These are phyloP conservation scores for Temnothorax unifasciatus DNA, from an alignment of 2,888 invertebrate genomes.

Conservation along the genomic window DNA sequence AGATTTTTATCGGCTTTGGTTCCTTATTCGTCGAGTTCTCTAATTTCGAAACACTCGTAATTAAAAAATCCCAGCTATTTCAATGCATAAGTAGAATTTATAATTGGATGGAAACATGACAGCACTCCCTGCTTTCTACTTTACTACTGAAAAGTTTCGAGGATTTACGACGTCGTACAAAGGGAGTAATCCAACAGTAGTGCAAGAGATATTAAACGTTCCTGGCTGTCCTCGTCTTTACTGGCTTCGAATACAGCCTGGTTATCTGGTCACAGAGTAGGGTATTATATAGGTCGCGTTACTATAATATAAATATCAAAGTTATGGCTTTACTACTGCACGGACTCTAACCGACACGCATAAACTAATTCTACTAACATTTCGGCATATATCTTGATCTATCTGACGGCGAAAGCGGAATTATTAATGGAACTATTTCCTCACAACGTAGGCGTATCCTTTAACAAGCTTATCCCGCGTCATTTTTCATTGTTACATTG, in stretches of 20 bases:
- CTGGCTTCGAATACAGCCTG: constrained; percentile 10
- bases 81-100: constrained; percentile 18
- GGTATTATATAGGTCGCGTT: constrained; percentile 16
- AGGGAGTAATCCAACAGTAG: constrained; percentile 43
- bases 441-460: constrained; percentile 10
- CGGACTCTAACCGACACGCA: constrained; percentile 7
- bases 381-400: constrained; percentile 37
- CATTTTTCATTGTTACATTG: constrained; percentile 26
- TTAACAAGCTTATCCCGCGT: constrained; percentile 5
- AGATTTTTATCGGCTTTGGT: neutral
- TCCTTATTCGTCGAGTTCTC: neutral
- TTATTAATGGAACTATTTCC: constrained; percentile 47
- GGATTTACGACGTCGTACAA: constrained; percentile 34
- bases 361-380: constrained; percentile 24
- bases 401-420: constrained; percentile 41
- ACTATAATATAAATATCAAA: constrained; percentile 48
- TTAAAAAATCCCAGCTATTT: neutral
- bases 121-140: constrained; percentile 16
- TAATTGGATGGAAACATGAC: constrained; percentile 10
- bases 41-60: constrained; percentile 15
- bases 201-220: constrained; percentile 34
- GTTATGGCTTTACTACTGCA: constrained; percentile 33
- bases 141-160: constrained; percentile 40
- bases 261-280: constrained; percentile 9
- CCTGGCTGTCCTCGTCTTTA: constrained; percentile 21